Base-by-base conservation (phyloP, 2,797 vertebrate genomes). In the Gymnodraco acuticeps region DNA sequence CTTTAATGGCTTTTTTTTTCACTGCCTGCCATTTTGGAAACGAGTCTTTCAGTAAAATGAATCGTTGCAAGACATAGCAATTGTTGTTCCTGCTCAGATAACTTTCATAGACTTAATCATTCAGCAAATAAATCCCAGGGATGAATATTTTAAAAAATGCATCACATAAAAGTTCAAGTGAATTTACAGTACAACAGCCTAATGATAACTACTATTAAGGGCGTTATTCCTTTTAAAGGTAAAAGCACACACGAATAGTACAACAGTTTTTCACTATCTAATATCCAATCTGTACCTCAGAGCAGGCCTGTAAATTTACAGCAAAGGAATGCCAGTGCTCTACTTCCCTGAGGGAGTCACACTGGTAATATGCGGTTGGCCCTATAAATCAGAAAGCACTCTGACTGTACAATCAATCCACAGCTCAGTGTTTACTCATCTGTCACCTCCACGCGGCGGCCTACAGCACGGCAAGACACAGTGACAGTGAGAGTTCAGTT, bases 331-430 rank as follows among this genome's bases (percentile, higher is more conserved):
- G 70, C 48, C 63, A 46, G 59, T 33, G 41, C 31, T 88, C 70
- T 42, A 65, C 77, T 59, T 53, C 54, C 81, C 51, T 23, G 45
- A 58, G 67, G 75, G 68, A 59, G 64, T 71, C 72, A 69, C 51
- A 70, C 53, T 75, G 52, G 70, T 85, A 80, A 89, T 88, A 86
- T 80, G 87, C 63, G 64, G 67, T 47, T 51, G 56, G 65, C 20
- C 20, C 73, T 55, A 71, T 87, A 87, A 87, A 89, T 90, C 87
- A 88, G 65, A 72, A 70, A 77, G 79, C 68, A 52, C 46, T 61
- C 60, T 82, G 76, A 80, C 61, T 67, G 52, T 70, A 58, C 59
- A 77, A 80, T 83, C 86, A 87, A 81, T 82, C 79, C 73, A 38
- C 63, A 53, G 79, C 72, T 81, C 52, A 48, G 55, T 77, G 87